phyloP scores from a whole-genome alignment of 2,113 vertebrate species.

The Campylorhamphus procurvoides region DNA sequence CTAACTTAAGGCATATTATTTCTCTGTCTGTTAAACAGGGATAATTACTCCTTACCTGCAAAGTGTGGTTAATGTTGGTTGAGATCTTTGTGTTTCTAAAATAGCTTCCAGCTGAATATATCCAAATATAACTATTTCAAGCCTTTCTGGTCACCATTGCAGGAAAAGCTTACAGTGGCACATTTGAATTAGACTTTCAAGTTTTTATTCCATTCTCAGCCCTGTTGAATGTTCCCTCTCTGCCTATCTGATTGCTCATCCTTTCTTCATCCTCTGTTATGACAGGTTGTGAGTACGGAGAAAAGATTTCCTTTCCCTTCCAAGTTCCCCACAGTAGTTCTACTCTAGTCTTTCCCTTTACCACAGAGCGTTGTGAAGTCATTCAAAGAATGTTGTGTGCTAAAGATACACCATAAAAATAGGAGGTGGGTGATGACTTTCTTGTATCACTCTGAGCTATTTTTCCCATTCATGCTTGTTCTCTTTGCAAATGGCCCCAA shows the following conservation, averaged over 20 bases:
- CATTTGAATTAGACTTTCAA: neutral
- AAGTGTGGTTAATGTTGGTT: neutral
- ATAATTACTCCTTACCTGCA: neutral
- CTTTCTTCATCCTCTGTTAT: neutral
- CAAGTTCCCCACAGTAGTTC: neutral
- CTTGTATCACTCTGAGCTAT: neutral
- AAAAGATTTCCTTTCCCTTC: conserved; percentile 32
- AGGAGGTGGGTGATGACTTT: conserved; percentile 3
- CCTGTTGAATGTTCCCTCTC: neutral
- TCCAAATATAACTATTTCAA: neutral
- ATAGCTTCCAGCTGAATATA: neutral
- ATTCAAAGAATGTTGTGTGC: conserved; percentile 23
- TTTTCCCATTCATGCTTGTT: neutral
- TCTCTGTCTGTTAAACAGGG: neutral
- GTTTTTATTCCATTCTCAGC: neutral
- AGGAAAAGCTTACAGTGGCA: neutral
- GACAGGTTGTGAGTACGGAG: neutral
- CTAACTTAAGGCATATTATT: neutral
- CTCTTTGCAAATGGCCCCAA: neutral
- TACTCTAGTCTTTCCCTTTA: conserved; percentile 2
- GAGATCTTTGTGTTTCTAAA: conserved; percentile 1
- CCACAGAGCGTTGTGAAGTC: neutral
- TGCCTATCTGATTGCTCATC: neutral
- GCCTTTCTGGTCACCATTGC: neutral
- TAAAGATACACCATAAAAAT: conserved; percentile 13